Conservation (phyloP, 2,113 vertebrate genomes). For the Gallinago media region DNA sequence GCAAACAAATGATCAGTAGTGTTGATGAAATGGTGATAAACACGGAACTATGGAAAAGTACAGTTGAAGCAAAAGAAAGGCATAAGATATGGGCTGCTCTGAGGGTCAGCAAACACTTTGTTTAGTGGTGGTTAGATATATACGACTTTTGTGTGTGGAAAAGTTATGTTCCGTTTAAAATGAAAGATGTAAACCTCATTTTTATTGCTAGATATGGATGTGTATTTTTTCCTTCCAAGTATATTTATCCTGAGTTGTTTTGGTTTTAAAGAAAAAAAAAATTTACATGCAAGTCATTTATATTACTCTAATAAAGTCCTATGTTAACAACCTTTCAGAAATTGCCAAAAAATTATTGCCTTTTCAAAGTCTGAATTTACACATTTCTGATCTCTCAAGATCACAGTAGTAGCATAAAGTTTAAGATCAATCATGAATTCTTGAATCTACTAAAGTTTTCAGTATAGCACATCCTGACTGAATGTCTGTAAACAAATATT, state of each 20-base stretch:
- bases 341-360: neutral
- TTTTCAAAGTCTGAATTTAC: neutral
- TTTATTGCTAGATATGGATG: neutral
- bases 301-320: neutral
- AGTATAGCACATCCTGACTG: neutral
- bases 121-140: neutral
- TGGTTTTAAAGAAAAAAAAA: neutral
- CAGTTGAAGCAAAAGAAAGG: neutral
- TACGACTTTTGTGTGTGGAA: neutral
- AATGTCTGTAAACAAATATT: neutral
- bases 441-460: neutral
- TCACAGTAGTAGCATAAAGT: neutral
- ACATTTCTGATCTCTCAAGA: neutral
- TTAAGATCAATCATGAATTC: neutral
- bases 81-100: neutral
- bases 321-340: neutral
- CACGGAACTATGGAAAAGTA: neutral
- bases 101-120: neutral
- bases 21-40: neutral
- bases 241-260: neutral
- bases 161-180: neutral
- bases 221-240: neutral
- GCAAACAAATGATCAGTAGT: neutral
- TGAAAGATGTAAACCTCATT: neutral
- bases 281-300: neutral